A percentile compares a stretch with the other conserved stretches of the same genome.
These are phyloP conservation scores for Pangasius sanitwongsei DNA, from an alignment of 2,797 vertebrate species.

Conservation along the genomic window DNA sequence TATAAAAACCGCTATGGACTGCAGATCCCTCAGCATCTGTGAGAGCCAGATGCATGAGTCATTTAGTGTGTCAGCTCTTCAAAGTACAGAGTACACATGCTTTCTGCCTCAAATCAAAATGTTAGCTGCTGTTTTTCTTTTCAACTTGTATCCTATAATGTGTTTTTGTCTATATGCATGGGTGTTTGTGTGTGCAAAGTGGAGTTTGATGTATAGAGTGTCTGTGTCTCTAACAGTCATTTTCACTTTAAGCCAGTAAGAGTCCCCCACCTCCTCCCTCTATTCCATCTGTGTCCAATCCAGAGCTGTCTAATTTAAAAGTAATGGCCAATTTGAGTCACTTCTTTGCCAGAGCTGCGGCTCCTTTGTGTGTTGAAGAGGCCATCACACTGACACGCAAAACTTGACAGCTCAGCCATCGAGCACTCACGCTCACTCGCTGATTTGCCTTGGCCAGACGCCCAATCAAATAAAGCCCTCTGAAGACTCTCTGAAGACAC, in stretches of 20 bases:
- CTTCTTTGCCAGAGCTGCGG: constrained; percentile 37
- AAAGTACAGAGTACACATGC: constrained; percentile 52
- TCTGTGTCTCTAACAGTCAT: constrained; percentile 37
- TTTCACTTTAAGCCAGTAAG: constrained; percentile 50
- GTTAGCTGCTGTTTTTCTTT: constrained; percentile 57
- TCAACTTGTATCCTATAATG: constrained; percentile 38
- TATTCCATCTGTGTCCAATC: constrained; percentile 19
- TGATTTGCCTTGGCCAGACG: constrained; percentile 46
- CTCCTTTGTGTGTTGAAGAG: constrained; percentile 46
- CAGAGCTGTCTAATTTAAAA: constrained; percentile 50
- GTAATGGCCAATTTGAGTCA: constrained; percentile 44
- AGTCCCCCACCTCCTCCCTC: constrained; percentile 22
- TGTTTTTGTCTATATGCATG: constrained; percentile 12
- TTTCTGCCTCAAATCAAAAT: constrained; percentile 55
- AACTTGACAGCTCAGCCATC: constrained; percentile 46
- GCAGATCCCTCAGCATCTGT: constrained; percentile 47
- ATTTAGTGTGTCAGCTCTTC: constrained; percentile 44
- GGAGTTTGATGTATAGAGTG: constrained; percentile 32
- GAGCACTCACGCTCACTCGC: constrained; percentile 15
- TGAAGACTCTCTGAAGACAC: constrained; percentile 33
- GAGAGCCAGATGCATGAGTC: constrained; percentile 49
- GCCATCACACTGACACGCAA: constrained; percentile 16
- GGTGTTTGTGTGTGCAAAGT: constrained; percentile 34
- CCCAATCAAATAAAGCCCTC: constrained; percentile 40
- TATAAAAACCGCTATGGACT: constrained; percentile 36